Evolutionary conservation across 2,113 vertebrate species (phyloP), one percentile per base, ranked within the genome.

Genomic region (Ictalurus punctatus): DNA sequence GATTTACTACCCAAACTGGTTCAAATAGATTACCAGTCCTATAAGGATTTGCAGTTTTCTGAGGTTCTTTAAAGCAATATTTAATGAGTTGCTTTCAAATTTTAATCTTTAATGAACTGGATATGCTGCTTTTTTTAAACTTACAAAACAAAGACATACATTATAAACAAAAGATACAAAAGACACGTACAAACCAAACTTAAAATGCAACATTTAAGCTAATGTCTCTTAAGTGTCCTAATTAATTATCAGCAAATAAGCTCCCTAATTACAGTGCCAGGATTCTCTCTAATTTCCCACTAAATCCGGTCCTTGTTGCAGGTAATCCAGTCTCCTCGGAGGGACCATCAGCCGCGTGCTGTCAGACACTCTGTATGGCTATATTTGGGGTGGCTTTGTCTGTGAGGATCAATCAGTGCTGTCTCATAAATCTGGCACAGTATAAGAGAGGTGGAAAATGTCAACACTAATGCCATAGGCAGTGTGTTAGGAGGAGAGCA

Each of bases 361-460:
- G 30, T 92, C 79, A 88, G 78, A 88, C 83, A 54, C 44, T 90
- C 65, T 69, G 74, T 67, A 89, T 56, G 67, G 89, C 63, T 90
- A 84, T 84, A 91, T 90, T 89, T 91, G 84, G 87, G 90, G 59
- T 73, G 88, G 86, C 74, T 92, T 91, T 79, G 69, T 90, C 84
- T 85, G 37, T 89, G 88, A 86, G 86, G 86, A 91, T 56, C 89
- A 89, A 90, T 92, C 91, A 84, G 82, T 85, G 79, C 88, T 87
- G 87, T 88, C 83, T 79, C 86, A 90, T 84, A 88, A 92, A 93
- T 80, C 88, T 83, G 89, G 85, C 87, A 80, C 85, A 86, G 90
- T 82, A 86, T 89, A 59, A 89, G 52, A 88, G 48, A 73, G 79
- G 85, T 76, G 84, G 78, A 40, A 86, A 85, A 90, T 91, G 85